Base-by-base conservation (phyloP, 2,113 vertebrate species). In the Ammospiza nelsoni region DNA sequence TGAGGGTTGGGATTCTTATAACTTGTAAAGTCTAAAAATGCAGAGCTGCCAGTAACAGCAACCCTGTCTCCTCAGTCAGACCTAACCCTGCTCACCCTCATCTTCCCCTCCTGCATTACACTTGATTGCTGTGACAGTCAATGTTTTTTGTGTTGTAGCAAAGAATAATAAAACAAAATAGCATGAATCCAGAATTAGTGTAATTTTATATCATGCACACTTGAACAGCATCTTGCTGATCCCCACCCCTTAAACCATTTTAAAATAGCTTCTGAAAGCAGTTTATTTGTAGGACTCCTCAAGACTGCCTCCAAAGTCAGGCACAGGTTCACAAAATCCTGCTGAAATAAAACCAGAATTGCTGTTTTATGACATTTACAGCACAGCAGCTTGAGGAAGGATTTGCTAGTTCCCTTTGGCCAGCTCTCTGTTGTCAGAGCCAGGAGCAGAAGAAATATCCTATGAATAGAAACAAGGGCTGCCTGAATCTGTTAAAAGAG, bases 311-410 rank as follows among this genome's bases (percentile, higher is more conserved):
- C 95, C 51, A 68, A 78, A 94, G 61, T 68, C 68, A 78, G 55
- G 66, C 71, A 94, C 63, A 85, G 79, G 65, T 71, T 87, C 58
- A 89, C 89, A 86, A 95, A 89, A 91, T 74, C 41, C 83, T 74
- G 41, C 43, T 82, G 76, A 97, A 94, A 86, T 89, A 87, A 95
- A 92, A 76, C 69, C 44, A 65, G 81, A 85, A 92, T 57, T 94
- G 77, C 59, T 90, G 44, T 22, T 97, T 93, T 88, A 90, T 95
- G 91, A 95, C 93, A 92, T 94, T 92, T 94, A 85, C 46, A 96
- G 89, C 35, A 57, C 7, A 95, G 88, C 82, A 95, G 79, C 76
- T 93, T 88, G 59, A 93, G 57, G 83, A 90, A 71, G 48, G 93
- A 95, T 92, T 95, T 94, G 72, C 57, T 88, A 57, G 39, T 46